Evolutionary conservation across 2,113 vertebrate genomes (phyloP), one percentile per base, ranked within the genome.

Genomic region (Microtus ochrogaster): DNA sequence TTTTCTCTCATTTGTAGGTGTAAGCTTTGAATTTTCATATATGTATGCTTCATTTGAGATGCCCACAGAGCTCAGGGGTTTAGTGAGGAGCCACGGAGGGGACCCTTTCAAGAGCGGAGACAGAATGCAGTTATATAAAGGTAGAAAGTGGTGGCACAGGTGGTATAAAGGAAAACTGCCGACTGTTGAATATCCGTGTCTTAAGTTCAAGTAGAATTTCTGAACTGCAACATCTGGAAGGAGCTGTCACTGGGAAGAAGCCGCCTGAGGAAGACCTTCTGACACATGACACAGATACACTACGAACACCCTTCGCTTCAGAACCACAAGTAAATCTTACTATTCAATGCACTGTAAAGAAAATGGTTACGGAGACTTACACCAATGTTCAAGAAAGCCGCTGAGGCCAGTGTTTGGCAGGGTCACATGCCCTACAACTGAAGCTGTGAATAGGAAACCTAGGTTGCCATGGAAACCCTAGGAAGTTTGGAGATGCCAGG

Each of bases 241-340:
- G 49, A 39, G 65, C 41, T 44, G n/a, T 87, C 74, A 65, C 13
- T 63, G 28, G 33, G 30, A 92, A 89, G 55, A 28, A 30, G 10
- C 92, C 74, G 12, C 81, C 89, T 86, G 81, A 94, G 91, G 73
- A 81, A 95, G 52, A 41, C n/a, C 30, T 86, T 86, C 61, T 92
- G 63, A 63, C 13, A 0, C 36, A 61, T 84, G 85, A 49, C 78
- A 58, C 66, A 94, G 93, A 92, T 72, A 22, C 4, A 24, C 44
- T 21, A 68, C 47, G 66, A 88, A 94, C 6, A 81, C 11, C 79
- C 22, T 95, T 94, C 76, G 65, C n/a, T 97, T 87, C 93, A 90
- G 81, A 90, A 88, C 22, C 58, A 74, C 78, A 91, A 22, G 90
- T 63, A 96, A 94, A 86, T 73, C n/a, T 86, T 70, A 88, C 66